These are phyloP conservation scores for Centropus unirufus DNA, from an alignment of 2,113 vertebrate genomes.

Conservation along the genomic window DNA sequence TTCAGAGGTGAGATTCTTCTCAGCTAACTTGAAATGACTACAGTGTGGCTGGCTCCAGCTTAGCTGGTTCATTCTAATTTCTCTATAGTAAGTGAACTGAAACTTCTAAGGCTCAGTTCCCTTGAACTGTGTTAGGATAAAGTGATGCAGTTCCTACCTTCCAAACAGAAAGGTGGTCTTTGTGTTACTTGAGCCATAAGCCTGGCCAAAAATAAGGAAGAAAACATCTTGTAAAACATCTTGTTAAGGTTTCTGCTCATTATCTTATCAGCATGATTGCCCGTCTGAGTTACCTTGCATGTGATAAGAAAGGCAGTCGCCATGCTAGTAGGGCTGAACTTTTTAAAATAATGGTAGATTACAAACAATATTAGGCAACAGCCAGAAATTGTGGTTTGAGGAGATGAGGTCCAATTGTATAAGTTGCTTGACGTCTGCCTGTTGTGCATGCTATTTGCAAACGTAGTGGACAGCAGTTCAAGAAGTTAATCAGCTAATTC, in stretches of 20 bases:
- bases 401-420: neutral
- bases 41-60: neutral
- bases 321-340: neutral
- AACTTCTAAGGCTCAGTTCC: neutral
- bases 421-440: neutral
- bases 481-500: constrained; percentile 1
- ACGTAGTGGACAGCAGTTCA: neutral
- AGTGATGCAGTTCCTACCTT: neutral
- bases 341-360: neutral
- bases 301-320: neutral
- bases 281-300: neutral
- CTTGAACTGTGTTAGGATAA: neutral
- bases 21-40: neutral
- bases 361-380: neutral
- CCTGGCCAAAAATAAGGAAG: neutral
- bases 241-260: neutral
- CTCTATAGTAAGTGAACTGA: neutral
- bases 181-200: neutral
- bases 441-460: neutral
- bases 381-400: neutral
- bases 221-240: neutral
- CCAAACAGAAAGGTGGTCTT: neutral
- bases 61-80: neutral
- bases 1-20: neutral
- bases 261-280: neutral